Conservation (phyloP, 2,113 vertebrate species). For the Lepisosteus osseus region DNA sequence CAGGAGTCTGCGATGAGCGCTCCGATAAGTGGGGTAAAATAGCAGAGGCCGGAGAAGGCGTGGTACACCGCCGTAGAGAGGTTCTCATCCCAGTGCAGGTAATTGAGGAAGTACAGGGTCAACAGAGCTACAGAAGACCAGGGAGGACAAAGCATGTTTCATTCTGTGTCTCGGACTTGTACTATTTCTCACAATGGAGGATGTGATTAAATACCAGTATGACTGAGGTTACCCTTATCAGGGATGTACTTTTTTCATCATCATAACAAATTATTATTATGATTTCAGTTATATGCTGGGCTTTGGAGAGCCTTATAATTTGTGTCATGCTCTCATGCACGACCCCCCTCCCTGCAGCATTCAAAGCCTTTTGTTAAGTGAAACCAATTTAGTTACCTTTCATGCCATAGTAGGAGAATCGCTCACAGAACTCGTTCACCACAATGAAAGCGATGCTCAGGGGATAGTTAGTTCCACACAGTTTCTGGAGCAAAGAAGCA, state of each 20-base stretch:
- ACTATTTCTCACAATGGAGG: too few species aligned
- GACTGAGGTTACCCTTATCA: too few species aligned
- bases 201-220: too few species aligned
- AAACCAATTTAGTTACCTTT: slow-evolving; percentile 72
- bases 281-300: too few species aligned
- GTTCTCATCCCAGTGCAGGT: slow-evolving; percentile 86
- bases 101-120: slow-evolving; percentile 88
- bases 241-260: too few species aligned
- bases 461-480: slow-evolving; percentile 90
- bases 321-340: too few species aligned
- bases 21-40: slow-evolving; percentile 92
- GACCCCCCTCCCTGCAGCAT: too few species aligned
- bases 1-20: slow-evolving; percentile 93
- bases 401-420: slow-evolving; percentile 99
- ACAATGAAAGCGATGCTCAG: slow-evolving; percentile 90
- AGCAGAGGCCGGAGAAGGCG: slow-evolving; percentile 88
- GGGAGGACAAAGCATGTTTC: slow-evolving; percentile 8
- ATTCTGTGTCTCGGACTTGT: too few species aligned
- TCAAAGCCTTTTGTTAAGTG: too few species aligned
- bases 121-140: slow-evolving; percentile 74
- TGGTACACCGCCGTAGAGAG: slow-evolving; percentile 91
- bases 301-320: too few species aligned
- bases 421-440: slow-evolving; percentile 96
- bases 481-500: slow-evolving; percentile 60
- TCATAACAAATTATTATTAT: too few species aligned